Percentiles rank a stretch among this genome's conserved stretches.
These are phyloP conservation scores for Neodiprion pinetum DNA, from an alignment of 1,140 invertebrate genomes.

Conservation along the genomic window DNA sequence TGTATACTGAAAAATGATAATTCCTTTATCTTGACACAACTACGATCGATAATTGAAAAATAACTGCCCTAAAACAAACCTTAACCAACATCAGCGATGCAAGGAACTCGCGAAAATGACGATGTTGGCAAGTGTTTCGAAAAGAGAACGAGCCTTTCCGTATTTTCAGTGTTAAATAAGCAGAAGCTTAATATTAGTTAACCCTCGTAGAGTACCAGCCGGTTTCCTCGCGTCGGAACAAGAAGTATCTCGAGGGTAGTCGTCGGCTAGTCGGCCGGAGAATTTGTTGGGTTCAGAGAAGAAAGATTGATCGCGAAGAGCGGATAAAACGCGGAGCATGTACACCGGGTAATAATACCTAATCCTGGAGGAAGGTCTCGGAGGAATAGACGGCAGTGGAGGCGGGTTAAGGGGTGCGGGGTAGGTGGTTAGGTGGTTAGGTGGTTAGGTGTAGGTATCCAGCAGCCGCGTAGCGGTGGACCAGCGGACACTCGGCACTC, in stretches of 20 bases:
- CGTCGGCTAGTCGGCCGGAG: background rate
- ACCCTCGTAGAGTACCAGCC: background rate
- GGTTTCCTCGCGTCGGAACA: background rate
- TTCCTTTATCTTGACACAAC: too few relatives aligned
- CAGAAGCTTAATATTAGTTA: slow-evolving; percentile 3
- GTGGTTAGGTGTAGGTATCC: too few relatives aligned
- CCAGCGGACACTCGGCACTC: slow-evolving; percentile 54
- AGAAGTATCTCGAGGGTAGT: background rate
- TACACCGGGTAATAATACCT: slow-evolving; percentile 57
- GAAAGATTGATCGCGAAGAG: slow-evolving; percentile 7
- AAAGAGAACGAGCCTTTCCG: too few relatives aligned
- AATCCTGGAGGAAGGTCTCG: slow-evolving; percentile 43
- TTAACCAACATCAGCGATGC: too few relatives aligned
- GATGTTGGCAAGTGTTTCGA: too few relatives aligned
- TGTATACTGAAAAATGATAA: too few relatives aligned
- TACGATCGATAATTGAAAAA: too few relatives aligned
- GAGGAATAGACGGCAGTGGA: slow-evolving; percentile 47
- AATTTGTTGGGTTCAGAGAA: background rate
- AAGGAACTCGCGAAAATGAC: too few relatives aligned
- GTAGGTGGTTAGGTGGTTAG: background rate
- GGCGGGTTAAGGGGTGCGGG: background rate
- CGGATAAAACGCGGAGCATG: slow-evolving; percentile 42
- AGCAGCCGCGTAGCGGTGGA: slow-evolving; percentile 31
- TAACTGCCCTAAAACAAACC: too few relatives aligned
- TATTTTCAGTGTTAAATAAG: background rate